Conservation (phyloP, 1,140 invertebrate species). For the Sinonovacula constricta region DNA sequence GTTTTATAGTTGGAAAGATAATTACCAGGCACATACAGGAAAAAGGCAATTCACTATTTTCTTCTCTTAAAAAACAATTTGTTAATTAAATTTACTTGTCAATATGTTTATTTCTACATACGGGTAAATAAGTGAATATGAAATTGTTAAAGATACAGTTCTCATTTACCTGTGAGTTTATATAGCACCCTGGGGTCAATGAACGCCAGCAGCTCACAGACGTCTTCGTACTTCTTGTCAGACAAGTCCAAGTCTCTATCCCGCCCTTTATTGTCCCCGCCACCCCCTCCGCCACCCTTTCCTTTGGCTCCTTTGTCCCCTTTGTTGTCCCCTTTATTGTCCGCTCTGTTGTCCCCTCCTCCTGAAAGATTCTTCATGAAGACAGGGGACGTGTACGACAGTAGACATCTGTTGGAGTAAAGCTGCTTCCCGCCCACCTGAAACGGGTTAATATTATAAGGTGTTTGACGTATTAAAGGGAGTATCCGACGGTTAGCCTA, state of each 20-base stretch:
- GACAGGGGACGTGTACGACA: slow-evolving; percentile 10
- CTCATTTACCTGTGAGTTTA: not conserved
- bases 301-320: not conserved
- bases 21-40: too few relatives aligned
- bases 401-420: slow-evolving; percentile 31
- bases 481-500: too few relatives aligned
- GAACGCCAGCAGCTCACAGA: slow-evolving; percentile 13
- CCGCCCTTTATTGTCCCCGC: not conserved
- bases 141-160: too few relatives aligned
- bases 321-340: not conserved
- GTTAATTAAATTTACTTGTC: too few relatives aligned
- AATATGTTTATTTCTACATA: too few relatives aligned
- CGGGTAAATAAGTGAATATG: too few relatives aligned
- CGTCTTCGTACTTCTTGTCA: not conserved
- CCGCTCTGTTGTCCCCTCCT: too few relatives aligned
- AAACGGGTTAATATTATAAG: too few relatives aligned
- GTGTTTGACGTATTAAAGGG: too few relatives aligned
- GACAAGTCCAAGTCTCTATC: slow-evolving; percentile 28
- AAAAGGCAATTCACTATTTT: too few relatives aligned
- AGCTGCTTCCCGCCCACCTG: slow-evolving; percentile 18
- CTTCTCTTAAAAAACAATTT: too few relatives aligned
- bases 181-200: slow-evolving; percentile 20
- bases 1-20: too few relatives aligned
- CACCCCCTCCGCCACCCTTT: not conserved
- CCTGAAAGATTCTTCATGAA: slow-evolving; percentile 12